Evolutionary conservation across 2,888 invertebrate genomes (phyloP).

Genomic region (Catocala nupta): DNA sequence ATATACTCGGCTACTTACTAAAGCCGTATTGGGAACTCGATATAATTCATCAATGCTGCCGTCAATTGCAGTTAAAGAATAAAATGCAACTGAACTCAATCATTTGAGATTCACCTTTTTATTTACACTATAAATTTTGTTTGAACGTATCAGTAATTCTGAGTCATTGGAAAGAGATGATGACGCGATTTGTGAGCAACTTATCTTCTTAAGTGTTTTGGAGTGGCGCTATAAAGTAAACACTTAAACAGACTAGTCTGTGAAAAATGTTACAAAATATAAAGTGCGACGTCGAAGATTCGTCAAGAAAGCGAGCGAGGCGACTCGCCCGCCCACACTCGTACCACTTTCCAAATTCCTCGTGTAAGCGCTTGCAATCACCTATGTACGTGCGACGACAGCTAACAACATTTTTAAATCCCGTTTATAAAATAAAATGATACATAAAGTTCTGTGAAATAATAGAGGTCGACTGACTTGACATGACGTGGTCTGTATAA

Average conservation of each 20-base stretch:
- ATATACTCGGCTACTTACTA: conserved; percentile 35
- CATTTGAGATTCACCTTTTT: conserved; percentile 4
- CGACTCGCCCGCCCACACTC: conserved; percentile 84
- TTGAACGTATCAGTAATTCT: conserved; percentile 21
- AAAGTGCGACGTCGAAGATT: conserved; percentile 81
- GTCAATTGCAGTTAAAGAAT: conserved; percentile 33
- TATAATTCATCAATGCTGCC: conserved; percentile 25
- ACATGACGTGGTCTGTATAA: background rate
- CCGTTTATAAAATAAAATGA: conserved; percentile 57
- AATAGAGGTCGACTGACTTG: background rate
- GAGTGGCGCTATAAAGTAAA: conserved; percentile 54
- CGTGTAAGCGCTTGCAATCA: conserved; percentile 82
- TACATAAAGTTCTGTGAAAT: conserved; percentile 34
- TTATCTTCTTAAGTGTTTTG: conserved; percentile 33
- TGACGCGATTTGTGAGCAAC: conserved; percentile 33
- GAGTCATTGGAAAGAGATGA: conserved; percentile 34
- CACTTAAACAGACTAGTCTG: conserved; percentile 56
- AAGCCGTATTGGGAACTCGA: conserved; percentile 26
- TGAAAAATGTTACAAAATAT: conserved; percentile 80
- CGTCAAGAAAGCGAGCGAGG: conserved; percentile 77
- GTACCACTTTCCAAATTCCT: conserved; percentile 87
- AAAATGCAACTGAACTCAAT: conserved; percentile 28
- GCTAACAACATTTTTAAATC: conserved; percentile 64
- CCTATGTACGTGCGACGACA: conserved; percentile 72
- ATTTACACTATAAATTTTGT: conserved; percentile 14